Percentiles rank a stretch among this genome's conserved stretches.
These are phyloP conservation scores for Diachasmimorpha longicaudata DNA, from an alignment of 1,140 invertebrate species.

Conservation along the genomic window DNA sequence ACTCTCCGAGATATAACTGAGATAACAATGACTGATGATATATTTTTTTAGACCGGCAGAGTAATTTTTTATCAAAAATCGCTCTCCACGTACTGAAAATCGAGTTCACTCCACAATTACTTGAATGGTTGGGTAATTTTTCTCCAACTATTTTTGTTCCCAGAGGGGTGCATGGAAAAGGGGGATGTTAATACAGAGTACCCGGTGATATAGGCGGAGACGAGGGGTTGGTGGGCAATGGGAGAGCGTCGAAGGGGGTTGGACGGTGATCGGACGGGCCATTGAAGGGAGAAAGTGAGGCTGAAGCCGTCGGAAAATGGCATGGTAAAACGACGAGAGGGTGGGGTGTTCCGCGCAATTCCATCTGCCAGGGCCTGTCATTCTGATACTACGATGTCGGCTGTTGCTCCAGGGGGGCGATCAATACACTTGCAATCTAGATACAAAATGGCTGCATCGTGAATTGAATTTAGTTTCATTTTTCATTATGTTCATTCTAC, in stretches of 20 bases:
- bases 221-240: slow-evolving; percentile 49
- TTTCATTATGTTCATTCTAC: not conserved
- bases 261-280: slow-evolving; percentile 27
- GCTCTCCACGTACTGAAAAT: not conserved
- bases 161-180: too few relatives aligned
- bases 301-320: slow-evolving; percentile 23
- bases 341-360: slow-evolving; percentile 54
- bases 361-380: slow-evolving; percentile 61
- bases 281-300: slow-evolving; percentile 33
- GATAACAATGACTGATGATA: too few relatives aligned
- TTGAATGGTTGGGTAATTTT: too few relatives aligned
- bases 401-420: slow-evolving; percentile 49
- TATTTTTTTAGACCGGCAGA: too few relatives aligned
- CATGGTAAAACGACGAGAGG: slow-evolving; percentile 34
- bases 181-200: not conserved
- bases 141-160: too few relatives aligned
- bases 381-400: slow-evolving; percentile 60
- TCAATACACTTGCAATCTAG: slow-evolving; percentile 62
- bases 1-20: too few relatives aligned
- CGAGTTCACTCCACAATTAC: not conserved
- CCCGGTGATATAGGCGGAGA: slow-evolving; percentile 55
- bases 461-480: not conserved
- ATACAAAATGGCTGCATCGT: slow-evolving; percentile 59
- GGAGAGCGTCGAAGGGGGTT: slow-evolving; percentile 32
- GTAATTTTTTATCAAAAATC: too few relatives aligned